Evolutionary conservation across 2,797 vertebrate species (phyloP).

Genomic region (Parauchenoglanis punctatus): DNA sequence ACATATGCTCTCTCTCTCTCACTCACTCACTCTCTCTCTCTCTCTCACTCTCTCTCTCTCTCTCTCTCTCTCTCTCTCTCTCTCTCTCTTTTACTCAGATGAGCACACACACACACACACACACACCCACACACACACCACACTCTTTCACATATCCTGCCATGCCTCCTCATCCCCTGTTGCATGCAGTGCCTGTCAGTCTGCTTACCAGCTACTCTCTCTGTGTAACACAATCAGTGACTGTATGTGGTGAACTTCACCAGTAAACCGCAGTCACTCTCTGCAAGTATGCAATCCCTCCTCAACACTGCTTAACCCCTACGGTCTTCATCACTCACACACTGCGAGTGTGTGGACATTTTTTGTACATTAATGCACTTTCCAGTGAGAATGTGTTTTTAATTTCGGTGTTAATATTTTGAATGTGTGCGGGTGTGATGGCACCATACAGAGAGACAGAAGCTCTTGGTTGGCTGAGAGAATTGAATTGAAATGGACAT

Average conservation of each 20-base stretch:
- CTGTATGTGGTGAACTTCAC: constrained; percentile 33
- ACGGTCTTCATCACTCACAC: constrained; percentile 18
- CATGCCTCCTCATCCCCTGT: constrained; percentile 58
- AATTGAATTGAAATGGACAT: constrained; percentile 18
- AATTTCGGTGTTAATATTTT: constrained; percentile 8
- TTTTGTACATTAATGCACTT: constrained; percentile 39
- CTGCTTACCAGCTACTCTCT: constrained; percentile 73
- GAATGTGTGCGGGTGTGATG: constrained; percentile 7
- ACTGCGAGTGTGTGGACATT: constrained; percentile 19
- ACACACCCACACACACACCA: not conserved
- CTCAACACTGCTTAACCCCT: constrained; percentile 30
- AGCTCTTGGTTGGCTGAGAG: not conserved
- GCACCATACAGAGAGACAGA: not conserved
- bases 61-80: constrained; percentile 2
- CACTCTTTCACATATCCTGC: constrained; percentile 46
- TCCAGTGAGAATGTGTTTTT: constrained; percentile 30
- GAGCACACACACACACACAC: constrained; percentile 28
- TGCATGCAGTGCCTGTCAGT: constrained; percentile 80
- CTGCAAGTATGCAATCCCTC: constrained; percentile 47
- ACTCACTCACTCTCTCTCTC: constrained; percentile 25
- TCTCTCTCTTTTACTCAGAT: constrained; percentile 8
- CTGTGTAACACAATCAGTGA: constrained; percentile 65
- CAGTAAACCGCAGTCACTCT: constrained; percentile 40
- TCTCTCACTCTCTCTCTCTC: constrained; percentile 7
- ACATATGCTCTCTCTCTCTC: constrained; percentile 1